Conservation (phyloP, 2,888 invertebrate species). For the Herminia tarsipennalis region DNA sequence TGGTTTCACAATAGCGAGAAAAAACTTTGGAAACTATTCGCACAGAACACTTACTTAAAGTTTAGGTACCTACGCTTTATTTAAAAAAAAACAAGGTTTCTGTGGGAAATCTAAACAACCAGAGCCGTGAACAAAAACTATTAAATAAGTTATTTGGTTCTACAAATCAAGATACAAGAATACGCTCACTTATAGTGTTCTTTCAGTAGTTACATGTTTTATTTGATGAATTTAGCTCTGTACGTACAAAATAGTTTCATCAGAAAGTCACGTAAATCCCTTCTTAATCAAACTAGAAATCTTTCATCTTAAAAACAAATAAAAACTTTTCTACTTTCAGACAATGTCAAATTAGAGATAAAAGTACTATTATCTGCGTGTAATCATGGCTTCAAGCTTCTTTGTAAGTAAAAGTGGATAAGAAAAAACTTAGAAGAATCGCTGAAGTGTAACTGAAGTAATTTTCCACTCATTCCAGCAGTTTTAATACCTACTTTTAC, state of each 20-base stretch:
- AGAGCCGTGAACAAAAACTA: no score
- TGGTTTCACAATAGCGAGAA: no score
- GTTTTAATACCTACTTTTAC: slow-evolving; percentile 21
- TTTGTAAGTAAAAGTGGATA: slow-evolving; percentile 11
- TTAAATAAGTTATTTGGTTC: no score
- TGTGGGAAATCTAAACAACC: no score
- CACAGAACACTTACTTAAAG: no score
- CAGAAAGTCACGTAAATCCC: background rate
- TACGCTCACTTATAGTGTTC: background rate
- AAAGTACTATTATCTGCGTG: slow-evolving; percentile 25
- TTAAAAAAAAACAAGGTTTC: no score
- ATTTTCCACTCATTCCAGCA: slow-evolving; percentile 24
- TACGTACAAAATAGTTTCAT: no score
- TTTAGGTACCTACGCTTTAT: no score
- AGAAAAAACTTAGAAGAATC: slow-evolving; percentile 15
- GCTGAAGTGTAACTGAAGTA: slow-evolving; percentile 29
- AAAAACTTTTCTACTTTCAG: slow-evolving; percentile 10
- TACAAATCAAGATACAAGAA: background rate
- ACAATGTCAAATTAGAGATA: slow-evolving; percentile 24
- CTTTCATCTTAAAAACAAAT: background rate
- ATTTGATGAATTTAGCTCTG: no score
- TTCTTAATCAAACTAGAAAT: background rate
- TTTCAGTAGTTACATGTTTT: background rate
- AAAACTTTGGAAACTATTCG: no score
- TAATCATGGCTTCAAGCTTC: slow-evolving; percentile 24